A percentile compares a stretch with the other conserved stretches of the same genome.
phyloP scores from a whole-genome alignment of 2,888 invertebrate genomes.

The Pantelozetes paolii region DNA sequence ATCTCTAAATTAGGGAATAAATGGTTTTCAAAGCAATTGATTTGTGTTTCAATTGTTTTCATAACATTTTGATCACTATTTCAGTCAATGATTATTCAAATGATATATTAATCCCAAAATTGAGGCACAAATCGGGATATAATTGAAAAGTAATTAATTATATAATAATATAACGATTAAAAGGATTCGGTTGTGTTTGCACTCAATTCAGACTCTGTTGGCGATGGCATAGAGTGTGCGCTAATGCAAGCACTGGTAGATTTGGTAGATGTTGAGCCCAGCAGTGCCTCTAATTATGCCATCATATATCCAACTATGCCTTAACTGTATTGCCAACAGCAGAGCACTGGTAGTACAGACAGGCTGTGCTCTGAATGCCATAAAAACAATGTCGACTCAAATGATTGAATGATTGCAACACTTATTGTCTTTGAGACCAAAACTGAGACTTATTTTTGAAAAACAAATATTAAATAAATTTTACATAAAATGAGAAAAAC shows the following conservation, averaged over 20 bases:
- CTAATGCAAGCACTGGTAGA: not conserved
- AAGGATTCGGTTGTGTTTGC: not conserved
- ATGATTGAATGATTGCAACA: not conserved
- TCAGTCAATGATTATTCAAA: not conserved
- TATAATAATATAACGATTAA: not conserved
- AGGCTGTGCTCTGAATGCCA: not conserved
- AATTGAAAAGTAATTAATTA: not conserved
- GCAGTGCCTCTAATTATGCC: conserved; percentile 2
- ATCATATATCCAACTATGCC: conserved; percentile 1
- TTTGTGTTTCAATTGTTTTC: not conserved
- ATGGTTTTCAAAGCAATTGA: not conserved
- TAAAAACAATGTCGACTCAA: not conserved
- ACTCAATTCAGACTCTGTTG: not conserved
- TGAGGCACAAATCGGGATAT: not conserved
- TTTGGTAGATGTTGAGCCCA: not conserved
- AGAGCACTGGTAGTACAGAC: not conserved
- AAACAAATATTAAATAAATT: too few relatives aligned
- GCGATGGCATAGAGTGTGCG: not conserved
- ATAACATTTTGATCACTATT: too few relatives aligned
- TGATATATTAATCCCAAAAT: not conserved
- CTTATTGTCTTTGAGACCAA: too few relatives aligned
- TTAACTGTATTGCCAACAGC: not conserved
- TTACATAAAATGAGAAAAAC: too few relatives aligned
- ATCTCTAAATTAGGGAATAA: not conserved
- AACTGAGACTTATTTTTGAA: too few relatives aligned